Evolutionary conservation across 2,113 vertebrate genomes (phyloP), one percentile per base, ranked within the genome.

Genomic region (Cairina moschata): DNA sequence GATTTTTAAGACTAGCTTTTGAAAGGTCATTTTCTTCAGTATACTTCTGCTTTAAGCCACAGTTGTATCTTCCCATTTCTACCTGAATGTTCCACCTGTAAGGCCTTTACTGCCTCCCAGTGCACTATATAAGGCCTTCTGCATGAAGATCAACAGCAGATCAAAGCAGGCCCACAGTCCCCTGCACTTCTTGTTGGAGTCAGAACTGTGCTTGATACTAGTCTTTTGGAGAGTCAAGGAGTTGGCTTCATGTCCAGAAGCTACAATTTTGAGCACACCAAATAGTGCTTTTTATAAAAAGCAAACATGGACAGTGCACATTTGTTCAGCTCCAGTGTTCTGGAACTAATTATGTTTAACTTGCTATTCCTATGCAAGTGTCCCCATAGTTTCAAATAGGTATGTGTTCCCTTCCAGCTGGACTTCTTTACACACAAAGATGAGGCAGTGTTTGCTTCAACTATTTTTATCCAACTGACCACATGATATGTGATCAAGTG

Each of bases 141-240:
- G 1, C 3, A 12, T 25, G 29, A 68, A 67, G 22, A 16, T 31
- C 56, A 66, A 3, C 10, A 76, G 3, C 1, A 54, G 66, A 48
- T 11, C 46, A 11, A 59, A n/a, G 9, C 22, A 63, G 48, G 8
- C 29, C 55, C 13, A 34, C 22, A 71, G n/a, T 3, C 73, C 81
- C 56, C 18, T 4, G 21, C 9, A 50, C 13, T 18, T 74, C 7
- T 31, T 40, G 4, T 0, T 59, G 1, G 0, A 79, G 34, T 9
- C 4, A 54, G 36, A 72, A 17, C 22, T 73, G 58, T 26, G 36
- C 44, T 12, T 21, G 44, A 62, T 52, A 77, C 3, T 22, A 2
- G 25, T 15, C 26, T 36, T 56, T 12, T 17, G 31, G 16, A 78
- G 16, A 42, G 3, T 3, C 17, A 80, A 46, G 21, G 23, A 10